phyloP scores from a whole-genome alignment of 2,113 vertebrate genomes.

The Pandion haliaetus region DNA sequence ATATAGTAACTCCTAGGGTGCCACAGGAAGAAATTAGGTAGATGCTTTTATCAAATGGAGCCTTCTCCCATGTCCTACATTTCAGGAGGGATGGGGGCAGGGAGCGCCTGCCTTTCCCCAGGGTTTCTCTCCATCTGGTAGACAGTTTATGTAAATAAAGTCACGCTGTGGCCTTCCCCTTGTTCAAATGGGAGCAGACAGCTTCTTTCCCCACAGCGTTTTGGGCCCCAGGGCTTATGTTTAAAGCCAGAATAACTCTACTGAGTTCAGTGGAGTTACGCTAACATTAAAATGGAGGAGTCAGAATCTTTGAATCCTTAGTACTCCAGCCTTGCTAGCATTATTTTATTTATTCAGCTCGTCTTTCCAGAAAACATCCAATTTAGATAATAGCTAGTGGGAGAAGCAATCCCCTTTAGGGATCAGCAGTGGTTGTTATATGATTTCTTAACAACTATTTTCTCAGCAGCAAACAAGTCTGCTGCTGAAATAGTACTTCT shows the following conservation, averaged over 20 bases:
- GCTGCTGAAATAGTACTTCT: conserved; percentile 9
- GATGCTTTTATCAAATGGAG: neutral
- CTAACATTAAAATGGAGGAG: neutral
- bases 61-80: neutral
- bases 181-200: conserved; percentile 5
- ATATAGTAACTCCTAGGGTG: neutral
- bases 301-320: conserved; percentile 17
- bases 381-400: conserved; percentile 71
- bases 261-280: neutral
- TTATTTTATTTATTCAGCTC: conserved; percentile 67
- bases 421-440: conserved; percentile 61
- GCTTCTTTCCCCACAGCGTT: neutral
- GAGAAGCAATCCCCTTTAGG: conserved; percentile 66
- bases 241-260: conserved; percentile 31
- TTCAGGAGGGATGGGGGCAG: neutral
- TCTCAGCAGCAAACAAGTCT: conserved; percentile 54
- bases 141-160: conserved; percentile 10
- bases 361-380: conserved; percentile 68
- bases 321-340: neutral
- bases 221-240: neutral
- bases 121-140: conserved; percentile 37
- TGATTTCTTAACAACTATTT: conserved; percentile 63
- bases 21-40: neutral
- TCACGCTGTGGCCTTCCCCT: neutral
- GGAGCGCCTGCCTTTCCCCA: neutral